phyloP scores from a whole-genome alignment of 2,888 invertebrate genomes.

The Caenorhabditis sulstoni region DNA sequence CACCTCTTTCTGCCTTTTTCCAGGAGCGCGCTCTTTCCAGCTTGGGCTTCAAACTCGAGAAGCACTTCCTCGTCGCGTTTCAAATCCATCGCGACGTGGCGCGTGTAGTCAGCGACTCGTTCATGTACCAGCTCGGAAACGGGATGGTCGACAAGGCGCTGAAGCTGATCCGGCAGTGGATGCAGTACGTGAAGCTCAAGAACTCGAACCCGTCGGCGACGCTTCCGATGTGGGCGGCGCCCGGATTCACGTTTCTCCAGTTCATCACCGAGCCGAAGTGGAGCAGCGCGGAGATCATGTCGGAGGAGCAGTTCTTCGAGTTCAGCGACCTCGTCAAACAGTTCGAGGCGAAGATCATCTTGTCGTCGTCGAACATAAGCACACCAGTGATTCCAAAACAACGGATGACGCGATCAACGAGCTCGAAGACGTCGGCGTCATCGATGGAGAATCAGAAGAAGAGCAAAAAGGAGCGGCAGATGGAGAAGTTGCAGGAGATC shows the following conservation, averaged over 20 bases:
- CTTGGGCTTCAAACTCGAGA: constrained; percentile 53
- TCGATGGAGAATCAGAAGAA: constrained; percentile 34
- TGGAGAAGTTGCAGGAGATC: constrained; percentile 28
- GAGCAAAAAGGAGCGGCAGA: constrained; percentile 37
- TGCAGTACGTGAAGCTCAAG: constrained; percentile 43
- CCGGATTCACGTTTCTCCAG: constrained; percentile 65
- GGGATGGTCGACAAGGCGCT: constrained; percentile 51
- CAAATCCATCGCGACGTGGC: constrained; percentile 65
- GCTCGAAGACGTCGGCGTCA: constrained; percentile 43
- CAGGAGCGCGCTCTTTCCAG: constrained; percentile 40
- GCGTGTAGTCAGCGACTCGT: constrained; percentile 58
- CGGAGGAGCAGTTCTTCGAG: constrained; percentile 44
- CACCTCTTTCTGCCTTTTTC: no score
- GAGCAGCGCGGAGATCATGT: constrained; percentile 53
- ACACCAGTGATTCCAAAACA: constrained; percentile 30
- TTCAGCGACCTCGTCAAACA: constrained; percentile 27
- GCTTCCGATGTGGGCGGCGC: constrained; percentile 67
- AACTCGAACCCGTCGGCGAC: constrained; percentile 32
- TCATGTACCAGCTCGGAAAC: constrained; percentile 40
- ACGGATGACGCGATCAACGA: constrained; percentile 50
- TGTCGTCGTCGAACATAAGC: constrained; percentile 25
- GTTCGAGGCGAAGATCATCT: constrained; percentile 45
- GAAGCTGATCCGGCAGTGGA: constrained; percentile 37
- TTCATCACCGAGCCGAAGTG: constrained; percentile 65
- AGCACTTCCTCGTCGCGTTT: constrained; percentile 56